Conservation (phyloP, 2,888 invertebrate genomes). For the Leptura quadrifasciata region DNA sequence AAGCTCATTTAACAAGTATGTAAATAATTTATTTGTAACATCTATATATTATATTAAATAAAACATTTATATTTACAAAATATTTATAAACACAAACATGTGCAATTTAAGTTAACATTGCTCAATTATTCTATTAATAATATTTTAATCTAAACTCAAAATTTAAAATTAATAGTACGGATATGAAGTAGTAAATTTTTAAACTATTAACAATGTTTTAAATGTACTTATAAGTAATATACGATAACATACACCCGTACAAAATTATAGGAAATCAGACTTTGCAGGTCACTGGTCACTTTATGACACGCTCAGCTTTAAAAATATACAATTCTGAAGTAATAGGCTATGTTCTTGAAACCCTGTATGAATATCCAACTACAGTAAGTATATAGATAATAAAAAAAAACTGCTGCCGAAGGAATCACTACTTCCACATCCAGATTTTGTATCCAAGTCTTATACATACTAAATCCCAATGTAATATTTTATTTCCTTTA, state of each 20-base stretch:
- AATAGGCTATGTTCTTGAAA: too few species aligned
- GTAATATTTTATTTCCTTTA: too few species aligned
- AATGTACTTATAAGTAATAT: background rate
- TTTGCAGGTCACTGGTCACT: background rate
- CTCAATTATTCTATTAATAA: background rate
- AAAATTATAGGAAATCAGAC: background rate
- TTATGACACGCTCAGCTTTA: background rate
- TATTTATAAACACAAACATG: too few species aligned
- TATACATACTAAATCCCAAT: too few species aligned
- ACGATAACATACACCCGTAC: background rate
- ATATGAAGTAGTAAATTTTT: background rate
- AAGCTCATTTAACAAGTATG: background rate
- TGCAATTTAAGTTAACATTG: too few species aligned
- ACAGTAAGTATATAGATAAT: too few species aligned
- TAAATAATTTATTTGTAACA: constrained; percentile 24
- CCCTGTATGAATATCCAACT: too few species aligned
- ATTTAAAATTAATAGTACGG: constrained; percentile 11
- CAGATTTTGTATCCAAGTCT: too few species aligned
- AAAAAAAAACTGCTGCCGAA: background rate
- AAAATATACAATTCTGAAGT: too few species aligned
- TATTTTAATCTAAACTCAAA: background rate
- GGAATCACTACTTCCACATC: too few species aligned
- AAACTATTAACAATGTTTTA: too few species aligned
- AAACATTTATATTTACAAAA: constrained; percentile 10
- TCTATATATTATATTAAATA: constrained; percentile 15